A percentile compares a stretch with the other conserved stretches of the same genome.
These are phyloP conservation scores for Panopea generosa DNA, from an alignment of 2,888 invertebrate genomes.

Conservation along the genomic window DNA sequence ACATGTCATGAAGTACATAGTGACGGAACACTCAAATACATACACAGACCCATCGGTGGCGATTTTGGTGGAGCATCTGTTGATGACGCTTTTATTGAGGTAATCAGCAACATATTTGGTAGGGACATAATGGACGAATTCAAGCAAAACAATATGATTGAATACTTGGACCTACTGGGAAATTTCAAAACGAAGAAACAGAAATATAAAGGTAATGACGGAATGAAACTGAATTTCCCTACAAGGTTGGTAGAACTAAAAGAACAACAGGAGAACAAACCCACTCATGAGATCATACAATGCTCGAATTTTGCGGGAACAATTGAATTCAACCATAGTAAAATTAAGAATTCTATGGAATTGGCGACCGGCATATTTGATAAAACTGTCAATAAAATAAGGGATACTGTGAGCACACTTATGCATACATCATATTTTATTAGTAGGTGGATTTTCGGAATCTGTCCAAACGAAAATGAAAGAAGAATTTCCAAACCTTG, in stretches of 20 bases:
- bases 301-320: constrained; percentile 3
- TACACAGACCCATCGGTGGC: constrained; percentile 48
- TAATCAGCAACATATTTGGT: constrained; percentile 25
- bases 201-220: constrained; percentile 28
- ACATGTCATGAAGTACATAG: constrained; percentile 42
- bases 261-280: neutral
- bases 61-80: constrained; percentile 52
- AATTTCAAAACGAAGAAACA: constrained; percentile 47
- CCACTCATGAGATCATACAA: constrained; percentile 1
- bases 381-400: constrained; percentile 17
- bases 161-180: constrained; percentile 44
- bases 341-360: constrained; percentile 19
- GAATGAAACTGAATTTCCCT: constrained; percentile 33
- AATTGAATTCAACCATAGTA: constrained; percentile 35
- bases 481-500: constrained; percentile 12
- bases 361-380: constrained; percentile 33
- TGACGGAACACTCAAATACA: constrained; percentile 41
- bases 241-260: constrained; percentile 18
- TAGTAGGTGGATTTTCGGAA: constrained; percentile 47
- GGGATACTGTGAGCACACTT: neutral
- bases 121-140: constrained; percentile 23
- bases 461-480: constrained; percentile 21
- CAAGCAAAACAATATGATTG: constrained; percentile 22
- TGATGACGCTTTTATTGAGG: constrained; percentile 29
- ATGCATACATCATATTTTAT: constrained; percentile 23